Evolutionary conservation across 2,888 invertebrate species (phyloP).

Genomic region (Macrosoma leucophasiata): DNA sequence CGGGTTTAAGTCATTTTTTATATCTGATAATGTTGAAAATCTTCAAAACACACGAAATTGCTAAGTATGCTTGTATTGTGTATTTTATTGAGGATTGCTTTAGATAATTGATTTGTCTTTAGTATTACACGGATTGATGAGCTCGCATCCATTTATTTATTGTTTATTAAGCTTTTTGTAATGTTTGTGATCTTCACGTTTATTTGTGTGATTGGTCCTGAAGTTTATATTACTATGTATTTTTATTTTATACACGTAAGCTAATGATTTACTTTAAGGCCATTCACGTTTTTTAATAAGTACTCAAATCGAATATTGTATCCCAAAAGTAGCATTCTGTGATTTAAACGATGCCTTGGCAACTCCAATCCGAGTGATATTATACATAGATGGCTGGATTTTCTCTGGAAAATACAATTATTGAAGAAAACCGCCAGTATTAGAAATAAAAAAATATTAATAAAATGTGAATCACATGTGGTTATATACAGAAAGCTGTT

Average conservation of each 20-base stretch:
- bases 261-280: conserved; percentile 29
- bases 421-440: conserved; percentile 34
- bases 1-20: conserved; percentile 66
- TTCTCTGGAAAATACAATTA: conserved; percentile 35
- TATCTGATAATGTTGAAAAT: conserved; percentile 48
- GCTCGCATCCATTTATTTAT: too few relatives aligned
- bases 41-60: conserved; percentile 47
- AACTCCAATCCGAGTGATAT: conserved; percentile 49
- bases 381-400: conserved; percentile 36
- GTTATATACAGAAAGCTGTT: conserved; percentile 21
- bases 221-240: too few relatives aligned
- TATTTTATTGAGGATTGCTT: conserved; percentile 40
- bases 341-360: conserved; percentile 60
- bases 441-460: conserved; percentile 27
- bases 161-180: conserved; percentile 31
- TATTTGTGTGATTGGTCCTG: too few relatives aligned
- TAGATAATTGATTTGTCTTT: conserved; percentile 24
- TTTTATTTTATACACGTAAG: conserved; percentile 20
- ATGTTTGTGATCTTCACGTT: conserved; percentile 40
- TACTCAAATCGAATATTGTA: conserved; percentile 24
- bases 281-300: conserved; percentile 25
- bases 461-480: conserved; percentile 27
- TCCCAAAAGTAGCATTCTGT: conserved; percentile 55
- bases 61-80: conserved; percentile 40
- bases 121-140: conserved; percentile 3